phyloP scores from a whole-genome alignment of 2,113 vertebrate species.

The Thunnus thynnus region DNA sequence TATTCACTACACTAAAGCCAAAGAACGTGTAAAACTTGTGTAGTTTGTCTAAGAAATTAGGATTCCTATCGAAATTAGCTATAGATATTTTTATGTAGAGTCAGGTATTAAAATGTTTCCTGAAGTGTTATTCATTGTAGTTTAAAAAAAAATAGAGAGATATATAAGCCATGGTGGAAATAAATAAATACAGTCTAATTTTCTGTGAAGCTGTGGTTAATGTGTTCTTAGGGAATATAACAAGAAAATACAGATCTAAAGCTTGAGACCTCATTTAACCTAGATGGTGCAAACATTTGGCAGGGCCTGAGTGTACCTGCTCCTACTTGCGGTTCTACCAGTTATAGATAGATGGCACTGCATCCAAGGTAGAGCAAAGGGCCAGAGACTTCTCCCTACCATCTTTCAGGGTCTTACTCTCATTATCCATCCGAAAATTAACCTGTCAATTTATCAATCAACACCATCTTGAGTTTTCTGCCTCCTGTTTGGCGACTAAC shows the following conservation, averaged over 20 bases:
- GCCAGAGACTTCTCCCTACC: constrained; percentile 74
- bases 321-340: constrained; percentile 87
- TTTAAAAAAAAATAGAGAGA: neutral
- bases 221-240: constrained; percentile 26
- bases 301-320: constrained; percentile 68
- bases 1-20: neutral
- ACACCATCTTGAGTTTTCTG: constrained; percentile 97
- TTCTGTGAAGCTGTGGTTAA: neutral
- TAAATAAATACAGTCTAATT: constrained; percentile 23
- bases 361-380: constrained; percentile 91
- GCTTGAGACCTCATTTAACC: constrained; percentile 59
- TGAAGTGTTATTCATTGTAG: neutral
- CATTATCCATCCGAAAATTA: constrained; percentile 99
- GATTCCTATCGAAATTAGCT: neutral
- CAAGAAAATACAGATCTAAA: constrained; percentile 34
- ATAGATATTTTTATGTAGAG: neutral
- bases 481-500: constrained; percentile 89
- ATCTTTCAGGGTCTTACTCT: constrained; percentile 93
- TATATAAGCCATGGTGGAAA: neutral
- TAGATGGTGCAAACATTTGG: constrained; percentile 55
- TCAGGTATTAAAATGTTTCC: constrained; percentile 5
- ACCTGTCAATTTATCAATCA: constrained; percentile 99
- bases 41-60: neutral
- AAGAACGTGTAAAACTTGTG: neutral
- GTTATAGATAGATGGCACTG: constrained; percentile 98